Conservation (phyloP, 2,113 vertebrate species). For the Tichodroma muraria region DNA sequence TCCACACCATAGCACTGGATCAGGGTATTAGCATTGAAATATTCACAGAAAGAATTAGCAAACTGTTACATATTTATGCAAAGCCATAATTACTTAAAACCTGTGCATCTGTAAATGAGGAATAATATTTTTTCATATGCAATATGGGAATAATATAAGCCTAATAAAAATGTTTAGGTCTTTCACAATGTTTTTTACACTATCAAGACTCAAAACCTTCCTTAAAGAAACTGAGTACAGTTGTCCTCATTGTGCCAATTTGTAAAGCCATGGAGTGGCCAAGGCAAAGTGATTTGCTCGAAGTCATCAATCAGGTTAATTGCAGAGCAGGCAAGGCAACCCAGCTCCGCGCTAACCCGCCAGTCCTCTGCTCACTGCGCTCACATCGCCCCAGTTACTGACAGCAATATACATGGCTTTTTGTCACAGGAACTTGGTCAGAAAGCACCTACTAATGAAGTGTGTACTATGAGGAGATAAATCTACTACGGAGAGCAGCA, state of each 20-base stretch:
- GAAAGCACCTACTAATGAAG: not conserved
- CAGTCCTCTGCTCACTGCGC: not conserved
- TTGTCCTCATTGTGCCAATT: not conserved
- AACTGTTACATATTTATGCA: conserved; percentile 18
- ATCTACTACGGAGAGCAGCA: not conserved
- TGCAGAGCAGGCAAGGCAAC: not conserved
- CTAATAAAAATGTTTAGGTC: conserved; percentile 12
- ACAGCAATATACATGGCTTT: not conserved
- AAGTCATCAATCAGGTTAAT: conserved; percentile 33
- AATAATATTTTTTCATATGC: not conserved
- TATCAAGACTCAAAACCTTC: not conserved
- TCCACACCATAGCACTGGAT: not conserved
- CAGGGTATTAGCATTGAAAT: not conserved
- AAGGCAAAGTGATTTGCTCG: not conserved
- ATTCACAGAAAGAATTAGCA: not conserved
- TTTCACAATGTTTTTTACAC: not conserved
- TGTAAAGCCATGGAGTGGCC: not conserved
- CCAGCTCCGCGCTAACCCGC: not conserved
- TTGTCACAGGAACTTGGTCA: not conserved
- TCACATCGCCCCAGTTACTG: not conserved
- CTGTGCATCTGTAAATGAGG: not conserved
- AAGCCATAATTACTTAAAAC: conserved; percentile 12
- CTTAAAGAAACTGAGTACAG: not conserved
- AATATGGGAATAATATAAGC: not conserved
- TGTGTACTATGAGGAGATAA: not conserved